These are phyloP conservation scores for Pediacus dermestoides DNA, from an alignment of 2,888 invertebrate genomes.

Conservation along the genomic window DNA sequence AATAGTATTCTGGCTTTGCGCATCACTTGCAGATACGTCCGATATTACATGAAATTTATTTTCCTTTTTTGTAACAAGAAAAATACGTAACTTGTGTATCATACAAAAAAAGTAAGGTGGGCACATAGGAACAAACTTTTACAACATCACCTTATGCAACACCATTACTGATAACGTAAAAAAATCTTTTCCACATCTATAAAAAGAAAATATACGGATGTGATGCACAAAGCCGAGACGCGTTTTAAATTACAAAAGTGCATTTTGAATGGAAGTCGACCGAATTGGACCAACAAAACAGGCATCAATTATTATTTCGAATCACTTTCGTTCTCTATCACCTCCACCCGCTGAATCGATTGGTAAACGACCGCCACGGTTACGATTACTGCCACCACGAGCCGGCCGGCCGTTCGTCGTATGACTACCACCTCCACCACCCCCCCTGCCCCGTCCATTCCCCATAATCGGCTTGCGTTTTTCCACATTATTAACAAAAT, in stretches of 20 bases:
- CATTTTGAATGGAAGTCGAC: constrained; percentile 36
- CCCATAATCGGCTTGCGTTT: constrained; percentile 37
- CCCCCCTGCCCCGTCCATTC: constrained; percentile 36
- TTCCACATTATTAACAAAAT: constrained; percentile 50
- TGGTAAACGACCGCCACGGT: constrained; percentile 37
- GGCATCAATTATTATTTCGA: constrained; percentile 17
- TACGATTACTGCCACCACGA: constrained; percentile 39
- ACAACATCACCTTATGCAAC: constrained; percentile 24
- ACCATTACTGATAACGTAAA: no score
- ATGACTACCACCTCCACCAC: constrained; percentile 38
- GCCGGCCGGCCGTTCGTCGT: constrained; percentile 45
- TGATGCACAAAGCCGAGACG: constrained; percentile 41
- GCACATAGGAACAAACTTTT: no score
- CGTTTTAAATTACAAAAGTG: constrained; percentile 32
- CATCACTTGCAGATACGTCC: no score
- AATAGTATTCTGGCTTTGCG: constrained; percentile 33
- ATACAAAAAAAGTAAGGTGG: no score
- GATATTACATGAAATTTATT: no score
- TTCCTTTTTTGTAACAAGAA: no score
- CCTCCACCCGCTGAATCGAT: constrained; percentile 45
- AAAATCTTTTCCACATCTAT: no score
- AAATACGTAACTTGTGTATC: no score
- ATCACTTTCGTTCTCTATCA: constrained; percentile 46
- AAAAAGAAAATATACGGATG: constrained; percentile 12
- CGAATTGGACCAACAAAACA: constrained; percentile 24